Conservation (phyloP, 2,888 invertebrate species). For the Drosophila phalerata region DNA sequence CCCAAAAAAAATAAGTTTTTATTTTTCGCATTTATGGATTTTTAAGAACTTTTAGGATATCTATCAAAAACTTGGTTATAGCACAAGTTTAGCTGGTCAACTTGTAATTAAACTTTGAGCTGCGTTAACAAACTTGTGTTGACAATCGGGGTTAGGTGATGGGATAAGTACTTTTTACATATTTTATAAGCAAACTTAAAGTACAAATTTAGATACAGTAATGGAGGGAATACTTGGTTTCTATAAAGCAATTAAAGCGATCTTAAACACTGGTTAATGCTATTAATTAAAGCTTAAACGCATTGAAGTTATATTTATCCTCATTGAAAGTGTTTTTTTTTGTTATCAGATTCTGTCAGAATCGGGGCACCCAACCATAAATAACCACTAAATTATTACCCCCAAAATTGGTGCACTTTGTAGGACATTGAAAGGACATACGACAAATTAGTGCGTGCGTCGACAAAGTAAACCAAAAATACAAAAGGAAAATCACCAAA, state of each 20-base stretch:
- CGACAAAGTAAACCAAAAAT: constrained; percentile 53
- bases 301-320: constrained; percentile 11
- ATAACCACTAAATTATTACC: constrained; percentile 26
- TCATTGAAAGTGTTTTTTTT: constrained; percentile 6
- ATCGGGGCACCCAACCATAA: constrained; percentile 12
- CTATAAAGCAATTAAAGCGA: too few relatives aligned
- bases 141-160: not conserved
- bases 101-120: constrained; percentile 24
- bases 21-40: constrained; percentile 25
- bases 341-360: constrained; percentile 33
- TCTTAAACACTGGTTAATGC: not conserved
- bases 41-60: constrained; percentile 27
- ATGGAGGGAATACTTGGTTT: too few relatives aligned
- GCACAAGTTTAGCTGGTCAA: constrained; percentile 30
- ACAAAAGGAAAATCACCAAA: constrained; percentile 38
- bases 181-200: not conserved
- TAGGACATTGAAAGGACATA: constrained; percentile 68
- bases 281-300: constrained; percentile 21
- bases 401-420: constrained; percentile 52
- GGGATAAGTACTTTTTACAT: not conserved
- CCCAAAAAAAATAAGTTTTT: constrained; percentile 16
- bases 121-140: not conserved
- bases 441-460: constrained; percentile 66
- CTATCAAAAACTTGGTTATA: constrained; percentile 22
- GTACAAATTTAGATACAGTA: not conserved